These are phyloP conservation scores for Microcebus jonahi DNA, from an alignment of 2,113 vertebrate species.

Conservation along the genomic window DNA sequence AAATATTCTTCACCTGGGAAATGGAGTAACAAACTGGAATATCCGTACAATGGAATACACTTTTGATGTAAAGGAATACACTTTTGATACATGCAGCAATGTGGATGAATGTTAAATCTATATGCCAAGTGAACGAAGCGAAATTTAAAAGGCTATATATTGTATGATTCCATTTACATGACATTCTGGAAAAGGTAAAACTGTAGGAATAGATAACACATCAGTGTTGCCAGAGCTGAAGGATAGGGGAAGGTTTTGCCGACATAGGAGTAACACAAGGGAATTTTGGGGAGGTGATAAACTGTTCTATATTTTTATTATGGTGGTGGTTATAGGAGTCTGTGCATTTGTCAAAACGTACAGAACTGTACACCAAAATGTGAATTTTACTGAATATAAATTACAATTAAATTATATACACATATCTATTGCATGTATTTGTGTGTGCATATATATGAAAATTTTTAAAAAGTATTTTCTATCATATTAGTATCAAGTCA, in stretches of 20 bases:
- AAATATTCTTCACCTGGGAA: too few species aligned
- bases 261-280: not conserved
- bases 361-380: not conserved
- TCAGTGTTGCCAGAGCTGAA: not conserved
- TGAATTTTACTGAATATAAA: not conserved
- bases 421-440: not conserved
- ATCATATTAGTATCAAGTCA: not conserved
- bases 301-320: not conserved
- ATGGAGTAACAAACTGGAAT: too few species aligned
- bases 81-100: not conserved
- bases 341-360: conserved; percentile 20
- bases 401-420: not conserved
- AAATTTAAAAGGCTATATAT: not conserved
- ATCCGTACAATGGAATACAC: not conserved
- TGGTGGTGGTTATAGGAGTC: not conserved
- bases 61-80: not conserved
- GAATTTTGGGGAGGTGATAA: not conserved
- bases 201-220: not conserved
- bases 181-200: not conserved
- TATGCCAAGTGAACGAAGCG: not conserved
- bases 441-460: not conserved
- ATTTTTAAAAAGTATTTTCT: not conserved
- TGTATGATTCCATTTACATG: not conserved
- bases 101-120: not conserved
- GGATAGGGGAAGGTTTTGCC: not conserved